Evolutionary conservation across 2,797 vertebrate genomes (phyloP).

Genomic region (Echiichthys vipera): DNA sequence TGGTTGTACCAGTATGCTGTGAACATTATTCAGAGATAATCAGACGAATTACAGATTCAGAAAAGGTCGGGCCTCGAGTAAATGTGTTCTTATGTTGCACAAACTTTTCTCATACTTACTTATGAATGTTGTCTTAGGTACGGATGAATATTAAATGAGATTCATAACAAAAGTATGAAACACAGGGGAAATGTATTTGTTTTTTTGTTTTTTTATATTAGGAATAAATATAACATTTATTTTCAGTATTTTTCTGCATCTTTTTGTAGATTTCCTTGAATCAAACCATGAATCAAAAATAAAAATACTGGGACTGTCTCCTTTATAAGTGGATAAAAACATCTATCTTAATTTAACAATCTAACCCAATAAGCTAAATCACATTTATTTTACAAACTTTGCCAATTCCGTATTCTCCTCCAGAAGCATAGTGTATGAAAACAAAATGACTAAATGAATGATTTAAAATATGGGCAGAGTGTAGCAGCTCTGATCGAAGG

Average conservation of each 20-base stretch:
- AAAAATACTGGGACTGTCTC: neutral
- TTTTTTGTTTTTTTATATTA: neutral
- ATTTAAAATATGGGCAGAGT: neutral
- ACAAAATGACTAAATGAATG: neutral
- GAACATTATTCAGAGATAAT: neutral
- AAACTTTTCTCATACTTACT: neutral
- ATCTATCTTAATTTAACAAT: neutral
- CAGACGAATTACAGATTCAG: neutral
- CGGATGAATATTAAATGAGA: no score
- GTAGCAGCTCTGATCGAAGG: slow-evolving; percentile 1
- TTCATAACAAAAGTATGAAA: neutral
- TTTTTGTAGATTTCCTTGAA: neutral
- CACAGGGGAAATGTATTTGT: neutral
- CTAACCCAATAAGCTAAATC: neutral
- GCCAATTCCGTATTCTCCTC: slow-evolving; percentile 6
- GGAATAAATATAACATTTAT: neutral
- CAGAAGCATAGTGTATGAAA: neutral
- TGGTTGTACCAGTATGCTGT: neutral
- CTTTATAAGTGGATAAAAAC: neutral
- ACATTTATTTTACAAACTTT: neutral
- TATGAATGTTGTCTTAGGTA: neutral
- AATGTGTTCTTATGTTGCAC: neutral
- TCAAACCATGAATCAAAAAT: no score
- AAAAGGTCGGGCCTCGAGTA: neutral
- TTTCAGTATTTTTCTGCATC: neutral